These are phyloP conservation scores for Cossypha niveicapilla DNA, from an alignment of 2,797 vertebrate genomes.

Conservation along the genomic window DNA sequence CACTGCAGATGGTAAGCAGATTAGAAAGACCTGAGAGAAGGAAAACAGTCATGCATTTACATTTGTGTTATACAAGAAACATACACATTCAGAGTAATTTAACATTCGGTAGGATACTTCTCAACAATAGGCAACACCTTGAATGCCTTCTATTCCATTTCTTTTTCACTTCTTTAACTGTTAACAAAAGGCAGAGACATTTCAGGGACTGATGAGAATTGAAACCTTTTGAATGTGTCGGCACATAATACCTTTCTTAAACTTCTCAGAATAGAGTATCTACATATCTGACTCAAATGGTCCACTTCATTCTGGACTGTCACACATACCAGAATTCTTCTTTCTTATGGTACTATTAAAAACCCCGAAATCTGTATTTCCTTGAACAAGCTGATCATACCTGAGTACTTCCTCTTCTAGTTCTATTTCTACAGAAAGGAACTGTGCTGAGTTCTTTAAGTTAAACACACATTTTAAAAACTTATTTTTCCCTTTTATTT, in stretches of 20 bases:
- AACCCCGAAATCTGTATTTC: neutral
- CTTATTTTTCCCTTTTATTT: neutral
- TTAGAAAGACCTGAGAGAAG: neutral
- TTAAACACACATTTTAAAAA: neutral
- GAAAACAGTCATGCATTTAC: neutral
- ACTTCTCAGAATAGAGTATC: neutral
- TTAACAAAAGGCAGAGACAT: neutral
- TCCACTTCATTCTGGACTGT: neutral
- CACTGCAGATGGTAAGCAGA: neutral
- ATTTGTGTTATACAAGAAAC: neutral
- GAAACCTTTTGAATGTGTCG: neutral
- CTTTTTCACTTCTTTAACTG: neutral
- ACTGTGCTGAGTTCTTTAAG: neutral
- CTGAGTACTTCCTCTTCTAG: neutral
- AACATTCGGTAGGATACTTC: neutral
- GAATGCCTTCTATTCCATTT: neutral
- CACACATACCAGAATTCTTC: neutral
- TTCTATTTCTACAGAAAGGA: neutral
- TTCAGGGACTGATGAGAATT: neutral
- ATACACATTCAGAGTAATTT: neutral
- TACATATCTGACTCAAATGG: neutral
- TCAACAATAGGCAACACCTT: neutral
- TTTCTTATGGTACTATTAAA: neutral
- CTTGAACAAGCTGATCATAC: neutral
- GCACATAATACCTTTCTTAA: neutral